These are phyloP conservation scores for Xylota sylvarum DNA, from an alignment of 2,888 invertebrate species.

Conservation along the genomic window DNA sequence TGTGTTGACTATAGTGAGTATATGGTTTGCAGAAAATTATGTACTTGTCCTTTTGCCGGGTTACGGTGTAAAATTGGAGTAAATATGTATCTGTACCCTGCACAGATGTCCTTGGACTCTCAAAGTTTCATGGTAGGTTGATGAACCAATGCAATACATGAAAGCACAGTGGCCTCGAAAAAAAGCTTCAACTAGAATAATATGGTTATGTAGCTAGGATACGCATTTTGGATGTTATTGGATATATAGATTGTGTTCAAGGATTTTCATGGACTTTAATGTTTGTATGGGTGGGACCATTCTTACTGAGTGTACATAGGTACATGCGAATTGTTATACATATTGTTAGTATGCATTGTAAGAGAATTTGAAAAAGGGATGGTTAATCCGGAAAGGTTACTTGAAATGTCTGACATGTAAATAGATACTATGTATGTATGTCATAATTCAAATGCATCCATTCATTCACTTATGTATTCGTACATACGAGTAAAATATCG, in stretches of 20 bases:
- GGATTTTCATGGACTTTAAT: constrained; percentile 59
- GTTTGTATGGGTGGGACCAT: not conserved
- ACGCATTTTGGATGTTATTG: constrained; percentile 70
- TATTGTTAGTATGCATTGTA: not conserved
- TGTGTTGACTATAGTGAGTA: not conserved
- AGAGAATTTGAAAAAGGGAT: no score
- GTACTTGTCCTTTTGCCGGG: constrained; percentile 63
- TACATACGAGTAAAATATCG: no score
- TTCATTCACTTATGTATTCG: no score
- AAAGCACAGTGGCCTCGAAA: constrained; percentile 75
- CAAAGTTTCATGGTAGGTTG: constrained; percentile 79
- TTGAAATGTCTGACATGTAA: no score
- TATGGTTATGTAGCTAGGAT: constrained; percentile 52
- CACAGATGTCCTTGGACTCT: constrained; percentile 80
- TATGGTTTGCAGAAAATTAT: constrained; percentile 4
- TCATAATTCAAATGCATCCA: no score
- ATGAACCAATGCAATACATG: constrained; percentile 62
- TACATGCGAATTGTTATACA: not conserved
- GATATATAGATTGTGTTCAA: constrained; percentile 68
- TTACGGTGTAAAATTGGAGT: constrained; percentile 64
- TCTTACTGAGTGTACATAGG: not conserved
- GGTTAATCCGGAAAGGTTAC: no score
- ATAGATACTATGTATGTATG: no score
- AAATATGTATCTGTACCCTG: constrained; percentile 65
- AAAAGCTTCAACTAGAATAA: constrained; percentile 58